Conservation (phyloP, 2,113 vertebrate species). For the Mustelus asterias region DNA sequence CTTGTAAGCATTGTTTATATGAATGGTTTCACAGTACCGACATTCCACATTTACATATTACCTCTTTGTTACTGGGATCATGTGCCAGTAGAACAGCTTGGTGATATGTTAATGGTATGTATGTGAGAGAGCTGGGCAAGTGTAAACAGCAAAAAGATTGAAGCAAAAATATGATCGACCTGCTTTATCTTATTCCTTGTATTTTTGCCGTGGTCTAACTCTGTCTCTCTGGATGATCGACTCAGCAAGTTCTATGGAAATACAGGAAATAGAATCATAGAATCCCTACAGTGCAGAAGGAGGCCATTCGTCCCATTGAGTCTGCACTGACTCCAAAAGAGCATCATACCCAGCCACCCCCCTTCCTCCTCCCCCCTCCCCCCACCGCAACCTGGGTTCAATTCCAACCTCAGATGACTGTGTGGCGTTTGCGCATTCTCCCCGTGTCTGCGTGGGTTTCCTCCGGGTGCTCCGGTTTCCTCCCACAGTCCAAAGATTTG, state of each 20-base stretch:
- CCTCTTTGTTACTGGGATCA: background rate
- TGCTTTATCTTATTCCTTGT: background rate
- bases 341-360: too few relatives aligned
- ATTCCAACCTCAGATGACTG: too few relatives aligned
- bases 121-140: background rate
- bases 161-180: background rate
- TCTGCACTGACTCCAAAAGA: too few relatives aligned
- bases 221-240: background rate
- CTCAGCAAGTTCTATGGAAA: background rate
- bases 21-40: background rate
- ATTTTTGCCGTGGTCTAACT: background rate
- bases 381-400: too few relatives aligned
- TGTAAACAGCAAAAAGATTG: background rate
- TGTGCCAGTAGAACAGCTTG: background rate
- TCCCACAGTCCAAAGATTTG: too few relatives aligned
- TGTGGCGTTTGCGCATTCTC: too few relatives aligned
- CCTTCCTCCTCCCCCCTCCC: too few relatives aligned
- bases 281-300: too few relatives aligned
- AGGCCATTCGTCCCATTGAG: too few relatives aligned
- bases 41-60: background rate
- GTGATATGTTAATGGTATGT: background rate
- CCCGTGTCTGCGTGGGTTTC: too few relatives aligned
- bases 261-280: background rate
- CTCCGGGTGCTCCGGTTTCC: too few relatives aligned
- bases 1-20: background rate